Base-by-base conservation (phyloP, 2,888 invertebrate species). In the Dicroscelio sp. region DNA sequence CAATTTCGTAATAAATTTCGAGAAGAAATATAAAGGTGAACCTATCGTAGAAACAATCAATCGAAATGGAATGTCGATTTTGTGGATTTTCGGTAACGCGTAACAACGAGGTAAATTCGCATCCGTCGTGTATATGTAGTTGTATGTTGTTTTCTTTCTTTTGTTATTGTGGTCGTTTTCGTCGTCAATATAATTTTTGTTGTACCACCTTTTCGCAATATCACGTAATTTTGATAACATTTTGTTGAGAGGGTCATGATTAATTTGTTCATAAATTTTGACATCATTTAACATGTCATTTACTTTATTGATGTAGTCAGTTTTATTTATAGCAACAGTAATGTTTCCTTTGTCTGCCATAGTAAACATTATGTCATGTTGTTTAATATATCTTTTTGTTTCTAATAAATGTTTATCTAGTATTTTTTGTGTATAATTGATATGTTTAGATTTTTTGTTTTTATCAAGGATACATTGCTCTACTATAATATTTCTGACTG, bases 311-410 rank as follows among this genome's bases (percentile, higher is more conserved):
- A 20, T 78, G 63, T 78, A 78, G 0, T 60, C 30, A 30, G 38
- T 27, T 78, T 30, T 78, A 6, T 63, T n/a, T 43, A 63, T 63
- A 3, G 78, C 78, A 27, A 78, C 78, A 6, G 78, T 78, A 12
- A 63, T 35, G 27, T 76, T 76, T 8, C 63, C 78, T 43, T 63
- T 78, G 23, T 78, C 78, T 20, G 78, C 78, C 4, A 20, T 27
- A 20, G 78, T 78, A 43, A 78, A 78, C 6, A 76, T 23, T 4
- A 71, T 43, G n/a, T n/a, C n/a, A n/a, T n/a, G 20, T 71, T 43
- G 5, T 73, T 73, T 58, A n/a, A 58, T 58, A 6, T 58, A 58
- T 58, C 23, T 58, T 58, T 58, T 17, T 8, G 58, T 58, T 23
- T 25, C 25, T n/a, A n/a, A 20, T n/a, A 2, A 25, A 58, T 58